Base-by-base conservation (phyloP, 1,140 invertebrate genomes). In the Platyura marginata region DNA sequence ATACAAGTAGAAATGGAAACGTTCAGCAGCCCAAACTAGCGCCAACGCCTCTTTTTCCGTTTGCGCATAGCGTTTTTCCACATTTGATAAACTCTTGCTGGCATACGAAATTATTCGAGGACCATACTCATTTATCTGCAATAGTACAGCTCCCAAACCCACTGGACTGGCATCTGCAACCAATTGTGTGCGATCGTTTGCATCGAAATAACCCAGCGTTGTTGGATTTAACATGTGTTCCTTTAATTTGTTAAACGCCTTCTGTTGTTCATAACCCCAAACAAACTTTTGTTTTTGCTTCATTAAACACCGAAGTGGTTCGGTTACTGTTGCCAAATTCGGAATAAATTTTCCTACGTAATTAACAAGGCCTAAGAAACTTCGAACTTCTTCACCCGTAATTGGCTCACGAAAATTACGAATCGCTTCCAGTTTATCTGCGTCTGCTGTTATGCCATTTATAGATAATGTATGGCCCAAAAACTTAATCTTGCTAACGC, bases 141-240 rank as follows among this genome's bases (percentile, higher is more conserved):
- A 10, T 19, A 46, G 25, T n/a, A 44, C 42, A 11, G 42, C 39
- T 11, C 40, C 61, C 39, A 68, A 43, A 8, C 51, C 61, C 10
- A 59, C 54, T n/a, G 62, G 63, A 44, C 60, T 63, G 1, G 63
- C 64, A 52, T 68, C 64, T 6, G 62, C 59, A 19, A 61, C 48
- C 13, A 63, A 47, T 32, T 49, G 43, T 6, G 60, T 64, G 39
- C 50, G 23, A 25, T 48, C 45, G 25, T 53, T 35, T 20, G 41
- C 37, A 36, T 55, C 46, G 25, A 50, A 53, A 29, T 52, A 53
- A 3, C 52, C 51, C 32, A 57, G 34, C 2, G 40, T 46, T 10
- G 38, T 13, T 15, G 23, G 23, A 11, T 35, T 15, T 33, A 20
- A 19, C 21, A 54, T 8, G 22, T 32, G 23, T 3, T 43, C 25